Percentiles rank a stretch among this genome's conserved stretches.
phyloP scores from a whole-genome alignment of 2,888 invertebrate genomes.

The Stegana nigrithorax region DNA sequence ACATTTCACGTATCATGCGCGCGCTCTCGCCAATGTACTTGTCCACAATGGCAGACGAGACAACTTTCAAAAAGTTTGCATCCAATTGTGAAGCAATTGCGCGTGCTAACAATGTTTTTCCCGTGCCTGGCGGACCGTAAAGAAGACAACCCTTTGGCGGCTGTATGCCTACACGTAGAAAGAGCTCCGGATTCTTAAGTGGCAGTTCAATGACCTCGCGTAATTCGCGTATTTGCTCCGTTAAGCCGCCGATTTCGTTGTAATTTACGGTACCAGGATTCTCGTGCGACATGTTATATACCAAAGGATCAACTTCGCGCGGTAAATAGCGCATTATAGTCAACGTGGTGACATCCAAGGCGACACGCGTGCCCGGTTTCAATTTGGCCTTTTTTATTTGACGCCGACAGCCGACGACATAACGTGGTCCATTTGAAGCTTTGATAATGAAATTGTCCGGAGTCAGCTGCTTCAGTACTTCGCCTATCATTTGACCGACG shows the following conservation, averaged over 20 bases:
- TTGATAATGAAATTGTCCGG: slow-evolving; percentile 99
- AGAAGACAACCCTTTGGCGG: slow-evolving; percentile 97
- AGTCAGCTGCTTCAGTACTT: slow-evolving; percentile 96
- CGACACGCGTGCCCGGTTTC: slow-evolving; percentile 95
- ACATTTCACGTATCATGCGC: slow-evolving; percentile 97
- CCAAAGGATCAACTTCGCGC: slow-evolving; percentile 96
- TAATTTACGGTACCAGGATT: slow-evolving; percentile 97
- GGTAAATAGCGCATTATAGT: slow-evolving; percentile 99
- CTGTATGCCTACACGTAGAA: slow-evolving; percentile 96
- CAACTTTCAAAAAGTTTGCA: slow-evolving; percentile 97
- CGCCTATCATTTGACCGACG: slow-evolving; percentile 98
- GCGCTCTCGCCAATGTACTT: slow-evolving; percentile 99
- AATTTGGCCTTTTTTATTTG: slow-evolving; percentile 94
- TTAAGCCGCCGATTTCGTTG: slow-evolving; percentile 93
- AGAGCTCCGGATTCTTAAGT: slow-evolving; percentile 94
- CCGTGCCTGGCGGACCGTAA: slow-evolving; percentile 73
- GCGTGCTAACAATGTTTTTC: slow-evolving; percentile 91
- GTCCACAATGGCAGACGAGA: slow-evolving; percentile 98
- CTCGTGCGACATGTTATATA: slow-evolving; percentile 99
- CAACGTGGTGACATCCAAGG: slow-evolving; percentile 97
- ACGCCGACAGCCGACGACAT: slow-evolving; percentile 96
- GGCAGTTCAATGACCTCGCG: slow-evolving; percentile 97
- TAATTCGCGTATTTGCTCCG: slow-evolving; percentile 96
- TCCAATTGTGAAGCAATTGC: slow-evolving; percentile 99
- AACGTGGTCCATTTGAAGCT: slow-evolving; percentile 98